Percentiles rank a stretch among this genome's conserved stretches.
phyloP scores from a whole-genome alignment of 2,113 vertebrate genomes.

The Seriola dumerili region DNA sequence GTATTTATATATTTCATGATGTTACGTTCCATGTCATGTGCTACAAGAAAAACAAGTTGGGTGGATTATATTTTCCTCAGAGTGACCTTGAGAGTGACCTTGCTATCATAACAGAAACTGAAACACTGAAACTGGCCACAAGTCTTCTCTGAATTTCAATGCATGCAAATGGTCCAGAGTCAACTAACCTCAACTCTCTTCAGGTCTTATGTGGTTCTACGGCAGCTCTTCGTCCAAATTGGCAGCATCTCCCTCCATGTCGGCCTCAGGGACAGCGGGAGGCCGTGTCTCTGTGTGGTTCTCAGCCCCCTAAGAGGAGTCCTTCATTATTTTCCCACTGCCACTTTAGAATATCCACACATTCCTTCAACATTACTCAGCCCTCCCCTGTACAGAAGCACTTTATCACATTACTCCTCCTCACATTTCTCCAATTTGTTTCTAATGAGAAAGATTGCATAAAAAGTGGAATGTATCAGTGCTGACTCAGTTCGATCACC shows the following conservation, averaged over 20 bases:
- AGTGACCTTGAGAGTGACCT: slow-evolving; percentile 31
- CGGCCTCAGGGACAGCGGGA: slow-evolving; percentile 59
- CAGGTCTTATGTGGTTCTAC: slow-evolving; percentile 16
- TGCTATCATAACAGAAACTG: slow-evolving; percentile 24
- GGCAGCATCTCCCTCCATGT: slow-evolving; percentile 43
- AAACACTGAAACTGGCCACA: slow-evolving; percentile 13
- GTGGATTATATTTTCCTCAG: slow-evolving; percentile 11
- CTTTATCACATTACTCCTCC: slow-evolving; percentile 62
- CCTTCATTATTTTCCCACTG: slow-evolving; percentile 76
- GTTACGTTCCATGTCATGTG: background rate
- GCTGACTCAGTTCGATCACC: slow-evolving; percentile 25
- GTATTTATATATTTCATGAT: background rate
- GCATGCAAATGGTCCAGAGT: slow-evolving; percentile 18
- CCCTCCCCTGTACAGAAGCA: slow-evolving; percentile 49
- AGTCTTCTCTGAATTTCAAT: slow-evolving; percentile 8
- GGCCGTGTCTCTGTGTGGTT: slow-evolving; percentile 61
- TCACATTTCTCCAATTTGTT: slow-evolving; percentile 55
- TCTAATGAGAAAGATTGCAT: slow-evolving; percentile 47
- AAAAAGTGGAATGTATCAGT: slow-evolving; percentile 27
- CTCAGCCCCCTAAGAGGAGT: slow-evolving; percentile 73
- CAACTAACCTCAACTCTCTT: slow-evolving; percentile 32
- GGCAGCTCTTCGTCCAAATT: slow-evolving; percentile 41
- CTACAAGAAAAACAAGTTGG: background rate
- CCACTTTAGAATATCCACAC: slow-evolving; percentile 65
- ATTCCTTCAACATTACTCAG: slow-evolving; percentile 74